Conservation (phyloP, 2,113 vertebrate species). For the Cryptomyrus ogoouensis region DNA sequence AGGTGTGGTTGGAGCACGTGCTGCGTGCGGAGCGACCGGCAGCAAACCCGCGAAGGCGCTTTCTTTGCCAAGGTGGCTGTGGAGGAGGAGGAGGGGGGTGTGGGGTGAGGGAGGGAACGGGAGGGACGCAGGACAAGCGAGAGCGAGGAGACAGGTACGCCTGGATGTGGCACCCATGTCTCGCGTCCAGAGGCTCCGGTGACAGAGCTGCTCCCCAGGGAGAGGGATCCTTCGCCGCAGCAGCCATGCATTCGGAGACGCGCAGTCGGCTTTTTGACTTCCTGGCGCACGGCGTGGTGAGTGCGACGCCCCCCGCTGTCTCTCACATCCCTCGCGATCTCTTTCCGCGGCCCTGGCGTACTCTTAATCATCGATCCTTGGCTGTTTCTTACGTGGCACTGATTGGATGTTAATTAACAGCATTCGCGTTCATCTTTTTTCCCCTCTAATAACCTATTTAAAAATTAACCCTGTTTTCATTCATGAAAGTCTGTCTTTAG, state of each 20-base stretch:
- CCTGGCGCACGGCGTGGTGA: constrained; percentile 62
- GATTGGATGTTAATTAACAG: neutral
- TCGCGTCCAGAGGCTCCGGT: neutral
- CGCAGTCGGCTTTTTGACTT: constrained; percentile 63
- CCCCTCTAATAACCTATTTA: neutral
- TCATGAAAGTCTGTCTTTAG: neutral
- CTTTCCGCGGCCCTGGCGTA: too few relatives aligned
- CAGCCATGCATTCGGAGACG: constrained; percentile 54
- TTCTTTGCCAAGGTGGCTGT: neutral
- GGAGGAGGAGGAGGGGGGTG: neutral
- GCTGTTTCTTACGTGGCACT: neutral
- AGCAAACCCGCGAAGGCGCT: neutral
- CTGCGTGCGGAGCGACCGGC: neutral
- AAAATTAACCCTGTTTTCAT: neutral
- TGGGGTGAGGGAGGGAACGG: neutral
- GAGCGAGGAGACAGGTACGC: neutral
- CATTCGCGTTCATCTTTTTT: neutral
- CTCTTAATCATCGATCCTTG: neutral
- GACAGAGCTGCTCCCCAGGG: neutral
- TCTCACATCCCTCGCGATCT: neutral
- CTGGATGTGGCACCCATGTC: neutral
- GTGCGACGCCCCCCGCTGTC: constrained; percentile 25
- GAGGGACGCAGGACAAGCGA: neutral
- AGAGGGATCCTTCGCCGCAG: neutral
- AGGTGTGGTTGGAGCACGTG: neutral